phyloP scores from a whole-genome alignment of 1,140 invertebrate genomes.

The Pristionchus pacificus region DNA sequence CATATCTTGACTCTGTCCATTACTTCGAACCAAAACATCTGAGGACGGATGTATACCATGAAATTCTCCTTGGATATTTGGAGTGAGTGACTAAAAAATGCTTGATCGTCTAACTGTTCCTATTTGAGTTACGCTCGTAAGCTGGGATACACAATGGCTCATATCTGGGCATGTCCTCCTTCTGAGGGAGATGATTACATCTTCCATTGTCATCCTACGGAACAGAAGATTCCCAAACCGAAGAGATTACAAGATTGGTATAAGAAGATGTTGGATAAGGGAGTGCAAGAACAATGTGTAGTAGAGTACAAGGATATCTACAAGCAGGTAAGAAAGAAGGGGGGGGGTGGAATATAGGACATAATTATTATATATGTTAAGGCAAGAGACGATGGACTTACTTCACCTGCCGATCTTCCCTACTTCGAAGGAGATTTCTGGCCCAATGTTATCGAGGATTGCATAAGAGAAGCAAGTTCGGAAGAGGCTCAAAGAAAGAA shows the following conservation, averaged over 20 bases:
- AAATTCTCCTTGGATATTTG: conserved; percentile 97
- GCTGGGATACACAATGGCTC: conserved; percentile 95
- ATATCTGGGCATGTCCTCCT: conserved; percentile 99
- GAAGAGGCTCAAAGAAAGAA: conserved; percentile 71
- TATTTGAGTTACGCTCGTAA: conserved; percentile 83
- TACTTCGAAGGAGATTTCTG: conserved; percentile 99
- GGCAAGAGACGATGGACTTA: conserved; percentile 93
- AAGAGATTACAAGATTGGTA: conserved; percentile 99
- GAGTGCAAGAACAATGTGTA: conserved; percentile 94
- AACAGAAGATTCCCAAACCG: conserved; percentile 99
- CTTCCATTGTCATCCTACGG: conserved; percentile 97
- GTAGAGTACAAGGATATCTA: conserved; percentile 83
- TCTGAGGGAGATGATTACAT: conserved; percentile 99
- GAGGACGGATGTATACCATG: conserved; percentile 96
- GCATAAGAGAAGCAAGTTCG: conserved; percentile 83
- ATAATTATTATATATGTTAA: too few species aligned
- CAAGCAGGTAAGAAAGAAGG: conserved; percentile 43
- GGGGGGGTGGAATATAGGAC: too few species aligned
- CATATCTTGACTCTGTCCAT: conserved; percentile 97
- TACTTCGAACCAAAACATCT: conserved; percentile 96
- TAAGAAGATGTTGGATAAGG: conserved; percentile 99
- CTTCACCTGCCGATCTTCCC: conserved; percentile 89
- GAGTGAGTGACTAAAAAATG: too few species aligned
- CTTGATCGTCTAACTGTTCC: too few species aligned
- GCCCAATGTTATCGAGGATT: conserved; percentile 98